phyloP scores from a whole-genome alignment of 2,888 invertebrate species.

The Cabera pusaria region DNA sequence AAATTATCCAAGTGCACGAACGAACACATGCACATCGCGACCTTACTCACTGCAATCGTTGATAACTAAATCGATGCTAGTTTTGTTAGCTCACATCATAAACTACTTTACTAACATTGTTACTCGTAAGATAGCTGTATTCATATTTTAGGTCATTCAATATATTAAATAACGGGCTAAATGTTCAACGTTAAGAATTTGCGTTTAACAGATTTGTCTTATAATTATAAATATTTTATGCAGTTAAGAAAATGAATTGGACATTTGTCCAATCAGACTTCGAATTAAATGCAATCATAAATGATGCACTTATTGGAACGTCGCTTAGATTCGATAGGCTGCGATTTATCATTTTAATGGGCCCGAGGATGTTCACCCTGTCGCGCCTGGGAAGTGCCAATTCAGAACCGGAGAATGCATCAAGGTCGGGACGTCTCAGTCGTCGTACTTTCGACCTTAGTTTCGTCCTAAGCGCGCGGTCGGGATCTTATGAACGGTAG shows the following conservation, averaged over 20 bases:
- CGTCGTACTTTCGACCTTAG: slow-evolving; percentile 63
- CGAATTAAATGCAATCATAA: slow-evolving; percentile 25
- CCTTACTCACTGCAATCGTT: slow-evolving; percentile 50
- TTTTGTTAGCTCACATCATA: slow-evolving; percentile 42
- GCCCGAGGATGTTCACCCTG: slow-evolving; percentile 63
- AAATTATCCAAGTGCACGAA: slow-evolving; percentile 31
- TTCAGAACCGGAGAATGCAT: slow-evolving; percentile 60
- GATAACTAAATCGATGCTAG: slow-evolving; percentile 44
- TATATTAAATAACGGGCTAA: slow-evolving; percentile 11
- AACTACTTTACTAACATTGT: slow-evolving; percentile 41
- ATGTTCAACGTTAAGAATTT: too few relatives aligned
- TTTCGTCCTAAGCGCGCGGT: slow-evolving; percentile 38
- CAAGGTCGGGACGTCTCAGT: slow-evolving; percentile 72
- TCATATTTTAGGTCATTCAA: slow-evolving; percentile 31
- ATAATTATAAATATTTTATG: too few relatives aligned
- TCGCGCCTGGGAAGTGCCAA: slow-evolving; percentile 50
- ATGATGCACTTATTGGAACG: slow-evolving; percentile 27
- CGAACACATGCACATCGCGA: slow-evolving; percentile 48
- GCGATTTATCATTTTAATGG: slow-evolving; percentile 42
- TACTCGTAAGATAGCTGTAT: slow-evolving; percentile 30
- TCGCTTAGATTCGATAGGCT: slow-evolving; percentile 28
- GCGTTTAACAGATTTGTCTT: too few relatives aligned
- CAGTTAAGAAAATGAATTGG: too few relatives aligned
- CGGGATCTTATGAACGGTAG: slow-evolving; percentile 22
- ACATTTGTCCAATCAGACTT: slow-evolving; percentile 32